A percentile compares a stretch with the other conserved stretches of the same genome.
phyloP scores from a whole-genome alignment of 2,888 invertebrate genomes.

The Aspidiotus rigidus region DNA sequence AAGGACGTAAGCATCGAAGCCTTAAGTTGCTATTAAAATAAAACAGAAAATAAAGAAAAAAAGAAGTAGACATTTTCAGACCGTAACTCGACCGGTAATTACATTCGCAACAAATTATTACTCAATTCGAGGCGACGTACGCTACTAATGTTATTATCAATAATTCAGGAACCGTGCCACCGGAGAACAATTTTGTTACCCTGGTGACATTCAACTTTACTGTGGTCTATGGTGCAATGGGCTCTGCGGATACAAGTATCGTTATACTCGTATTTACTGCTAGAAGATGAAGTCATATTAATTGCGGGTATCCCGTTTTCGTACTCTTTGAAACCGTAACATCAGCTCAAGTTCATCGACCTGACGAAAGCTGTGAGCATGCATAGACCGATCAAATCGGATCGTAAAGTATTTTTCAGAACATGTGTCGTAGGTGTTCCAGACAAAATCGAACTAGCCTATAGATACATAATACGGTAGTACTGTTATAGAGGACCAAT shows the following conservation, averaged over 20 bases:
- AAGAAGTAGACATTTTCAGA: conserved; percentile 30
- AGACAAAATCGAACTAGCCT: too few species aligned
- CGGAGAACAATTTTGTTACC: conserved; percentile 20
- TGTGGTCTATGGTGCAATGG: neutral
- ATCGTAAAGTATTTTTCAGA: too few species aligned
- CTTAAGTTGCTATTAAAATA: conserved; percentile 32
- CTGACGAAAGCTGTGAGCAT: too few species aligned
- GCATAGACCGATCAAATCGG: too few species aligned
- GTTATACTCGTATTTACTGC: too few species aligned
- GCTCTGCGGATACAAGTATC: neutral
- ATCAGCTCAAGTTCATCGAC: too few species aligned
- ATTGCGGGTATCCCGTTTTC: too few species aligned
- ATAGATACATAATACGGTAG: too few species aligned
- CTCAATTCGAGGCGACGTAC: conserved; percentile 11
- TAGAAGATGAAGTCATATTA: too few species aligned
- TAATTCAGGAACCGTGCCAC: conserved; percentile 14
- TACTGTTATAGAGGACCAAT: too few species aligned
- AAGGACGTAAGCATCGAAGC: conserved; percentile 32
- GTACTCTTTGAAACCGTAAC: too few species aligned
- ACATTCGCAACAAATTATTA: conserved; percentile 32
- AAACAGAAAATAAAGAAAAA: conserved; percentile 6
- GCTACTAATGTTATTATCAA: conserved; percentile 24
- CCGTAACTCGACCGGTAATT: conserved; percentile 30
- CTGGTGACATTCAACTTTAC: conserved; percentile 28
- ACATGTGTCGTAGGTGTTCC: too few species aligned